Base-by-base conservation (phyloP, 1,140 invertebrate genomes). In the Tetramorium simillimum region DNA sequence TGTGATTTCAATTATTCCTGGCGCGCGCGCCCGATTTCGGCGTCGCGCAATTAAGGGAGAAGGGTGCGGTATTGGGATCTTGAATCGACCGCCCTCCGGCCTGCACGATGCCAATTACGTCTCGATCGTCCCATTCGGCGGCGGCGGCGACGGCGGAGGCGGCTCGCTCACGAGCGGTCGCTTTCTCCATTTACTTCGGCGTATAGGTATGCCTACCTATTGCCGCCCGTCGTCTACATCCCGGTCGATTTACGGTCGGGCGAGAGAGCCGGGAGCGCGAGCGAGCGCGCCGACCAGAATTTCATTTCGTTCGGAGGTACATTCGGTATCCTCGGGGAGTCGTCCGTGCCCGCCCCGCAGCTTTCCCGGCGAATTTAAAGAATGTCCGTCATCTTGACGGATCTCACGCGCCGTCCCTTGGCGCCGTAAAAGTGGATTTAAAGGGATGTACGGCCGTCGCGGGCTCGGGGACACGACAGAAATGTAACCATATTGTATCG, bases 391-490 rank as follows among this genome's bases (percentile, higher is more conserved):
- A 70, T 90, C 77, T 80, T 82, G 89, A 88, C 86, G 77, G 86
- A 90, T 90, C 85, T 77, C 69, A 56, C 65, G 28, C 70, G 10
- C 40, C 53, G 40, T 62, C 33, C 14, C 62, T 53, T 58, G 77
- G 53, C 40, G 40, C 72, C 89, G 43, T 89, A 87, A 89, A 89
- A 62, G 67, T 81, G 86, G 85, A 90, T 90, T 89, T 87, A 89
- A 69, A 18, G 33, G 28, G 80, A 37, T 49, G 53, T 62, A 60
- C 40, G 56, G 24, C 24, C 37, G 46, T 49, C 51, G 65, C 43
- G 43, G 21, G 49, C 51, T 37, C 43, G 43, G 21, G 51, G n/a
- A 63, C 58, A 18, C 24, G 28, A 51, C 65, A 24, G 40, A 84
- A 73, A 60, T 73, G 53, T 84, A 84, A 84, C 69, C 80, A 37